Evolutionary conservation across 1,140 invertebrate genomes (phyloP), one percentile per base, ranked within the genome.

Genomic region (Lucilia sericata): DNA sequence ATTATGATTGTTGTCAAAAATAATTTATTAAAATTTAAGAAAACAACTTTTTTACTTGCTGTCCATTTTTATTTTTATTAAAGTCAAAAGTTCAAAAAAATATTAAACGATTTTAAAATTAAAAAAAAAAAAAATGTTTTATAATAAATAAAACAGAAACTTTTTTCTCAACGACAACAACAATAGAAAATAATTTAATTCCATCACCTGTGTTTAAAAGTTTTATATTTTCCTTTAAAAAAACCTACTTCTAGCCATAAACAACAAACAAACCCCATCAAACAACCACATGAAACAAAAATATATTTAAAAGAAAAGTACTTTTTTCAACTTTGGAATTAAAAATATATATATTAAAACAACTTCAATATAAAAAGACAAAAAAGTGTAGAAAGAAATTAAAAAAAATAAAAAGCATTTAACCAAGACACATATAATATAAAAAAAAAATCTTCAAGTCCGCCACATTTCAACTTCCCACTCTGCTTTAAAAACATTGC

Each of bases 361-460:
- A 55, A 55, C 12, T 55, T 55, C 17, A 55, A 55, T 17, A 13
- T 55, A 13, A 12, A 49, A 55, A 70, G 65, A 70, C 9, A 21
- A 70, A 25, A 70, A 30, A 30, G 25, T 30, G 25, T 30, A 30
- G 25, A 30, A 30, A 60, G 13, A 60, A 60, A n/a, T n/a, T 17
- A n/a, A 60, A 60, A n/a, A 21, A 70, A 19, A 70, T 9, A n/a
- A 21, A 70, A 70, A 70, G n/a, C 65, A 70, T 70, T 70, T 70
- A 70, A 70, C 19, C 65, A 70, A 70, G 65, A 70, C 65, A 70
- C 65, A 70, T 70, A 10, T 19, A 70, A 60, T n/a, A n/a, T 14
- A 60, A n/a, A n/a, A 5, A 60, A n/a, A 14, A 14, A 12, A 60
- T n/a, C 55, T 60, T 14, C 55, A 60, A 17, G 13, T n/a, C 55